A percentile compares a stretch with the other conserved stretches of the same genome.
Conservation (phyloP, 2,113 vertebrate species). For the Aphyosemion australe region DNA sequence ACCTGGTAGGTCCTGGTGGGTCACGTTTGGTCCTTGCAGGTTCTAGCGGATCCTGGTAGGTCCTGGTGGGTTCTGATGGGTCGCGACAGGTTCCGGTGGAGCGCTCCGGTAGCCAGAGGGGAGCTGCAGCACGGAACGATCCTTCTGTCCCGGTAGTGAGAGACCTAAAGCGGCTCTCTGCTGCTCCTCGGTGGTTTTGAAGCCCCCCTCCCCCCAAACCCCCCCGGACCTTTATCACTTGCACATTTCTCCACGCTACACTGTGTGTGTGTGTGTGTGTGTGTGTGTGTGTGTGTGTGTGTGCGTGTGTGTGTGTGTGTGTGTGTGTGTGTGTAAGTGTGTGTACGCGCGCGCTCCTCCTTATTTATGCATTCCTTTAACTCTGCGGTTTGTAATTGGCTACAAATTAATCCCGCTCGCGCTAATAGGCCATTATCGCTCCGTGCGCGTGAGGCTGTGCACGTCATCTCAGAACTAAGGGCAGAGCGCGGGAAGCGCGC, state of each 20-base stretch:
- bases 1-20: no score
- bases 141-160: conserved; percentile 34
- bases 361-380: conserved; percentile 86
- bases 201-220: neutral
- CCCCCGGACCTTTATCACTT: no score
- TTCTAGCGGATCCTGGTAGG: no score
- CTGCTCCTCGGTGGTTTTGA: conserved; percentile 24
- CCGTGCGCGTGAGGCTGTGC: conserved; percentile 31
- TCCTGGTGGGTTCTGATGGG: conserved; percentile 6
- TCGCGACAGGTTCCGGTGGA: conserved; percentile 34
- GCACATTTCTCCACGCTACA: no score
- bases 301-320: neutral
- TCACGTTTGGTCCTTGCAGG: no score
- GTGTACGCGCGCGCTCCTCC: conserved; percentile 6
- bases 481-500: neutral
- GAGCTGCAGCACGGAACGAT: conserved; percentile 63
- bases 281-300: no score
- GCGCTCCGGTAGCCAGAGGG: conserved; percentile 53
- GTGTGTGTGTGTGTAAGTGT: neutral
- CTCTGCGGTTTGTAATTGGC: conserved; percentile 85
- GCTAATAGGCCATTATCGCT: conserved; percentile 82
- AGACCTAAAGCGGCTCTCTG: conserved; percentile 2
- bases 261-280: no score
- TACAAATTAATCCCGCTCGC: conserved; percentile 88
- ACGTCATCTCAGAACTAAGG: neutral